phyloP scores from a whole-genome alignment of 2,113 vertebrate species.

The Festucalex cinctus region DNA sequence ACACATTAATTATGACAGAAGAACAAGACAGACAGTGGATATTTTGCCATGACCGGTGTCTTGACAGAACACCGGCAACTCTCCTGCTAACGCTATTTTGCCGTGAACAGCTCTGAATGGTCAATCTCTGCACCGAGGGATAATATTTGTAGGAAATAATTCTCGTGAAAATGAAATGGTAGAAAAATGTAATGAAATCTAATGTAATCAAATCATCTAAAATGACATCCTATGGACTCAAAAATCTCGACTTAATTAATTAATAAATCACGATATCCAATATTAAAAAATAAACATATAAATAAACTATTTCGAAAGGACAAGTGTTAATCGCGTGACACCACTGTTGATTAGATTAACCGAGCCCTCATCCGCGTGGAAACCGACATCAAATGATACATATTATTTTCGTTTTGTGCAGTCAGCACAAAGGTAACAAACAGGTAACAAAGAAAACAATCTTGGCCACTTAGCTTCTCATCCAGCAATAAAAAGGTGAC shows the following conservation, averaged over 20 bases:
- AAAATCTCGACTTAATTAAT: not conserved
- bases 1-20: no score
- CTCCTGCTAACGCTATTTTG: no score
- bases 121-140: no score
- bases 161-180: not conserved
- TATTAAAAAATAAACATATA: not conserved
- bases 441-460: not conserved
- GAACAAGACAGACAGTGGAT: not conserved
- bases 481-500: not conserved
- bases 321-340: not conserved
- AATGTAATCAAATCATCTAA: not conserved
- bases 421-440: not conserved
- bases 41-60: no score
- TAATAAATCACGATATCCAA: not conserved
- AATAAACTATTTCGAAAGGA: slow-evolving; percentile 1
- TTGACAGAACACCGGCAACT: no score
- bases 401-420: not conserved
- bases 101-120: no score
- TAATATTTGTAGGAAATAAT: not conserved
- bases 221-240: not conserved
- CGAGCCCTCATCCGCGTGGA: not conserved
- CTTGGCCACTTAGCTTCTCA: not conserved
- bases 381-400: not conserved
- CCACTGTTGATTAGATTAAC: not conserved
- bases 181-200: not conserved